Conservation (phyloP, 2,797 vertebrate species). For the Cuculus canorus region DNA sequence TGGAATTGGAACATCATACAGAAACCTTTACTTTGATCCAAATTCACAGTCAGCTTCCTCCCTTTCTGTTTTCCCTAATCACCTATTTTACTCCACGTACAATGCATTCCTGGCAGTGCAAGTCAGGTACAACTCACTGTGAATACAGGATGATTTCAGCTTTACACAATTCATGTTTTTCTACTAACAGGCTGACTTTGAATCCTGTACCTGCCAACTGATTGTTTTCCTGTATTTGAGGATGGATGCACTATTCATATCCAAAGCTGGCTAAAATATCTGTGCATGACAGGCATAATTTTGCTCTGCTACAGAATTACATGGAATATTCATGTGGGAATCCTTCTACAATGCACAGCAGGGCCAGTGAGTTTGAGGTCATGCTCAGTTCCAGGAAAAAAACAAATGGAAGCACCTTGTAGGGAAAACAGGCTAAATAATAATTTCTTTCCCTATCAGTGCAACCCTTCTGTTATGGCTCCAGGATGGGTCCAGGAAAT, state of each 20-base stretch:
- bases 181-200: background rate
- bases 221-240: background rate
- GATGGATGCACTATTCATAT: background rate
- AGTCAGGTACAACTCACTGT: background rate
- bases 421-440: background rate
- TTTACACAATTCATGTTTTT: background rate
- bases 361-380: background rate
- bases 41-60: background rate
- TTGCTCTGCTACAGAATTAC: background rate
- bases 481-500: background rate
- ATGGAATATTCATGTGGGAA: background rate
- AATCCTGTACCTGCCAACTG: background rate
- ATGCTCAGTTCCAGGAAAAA: background rate
- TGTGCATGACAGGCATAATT: background rate
- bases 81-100: background rate
- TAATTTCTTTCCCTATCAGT: background rate
- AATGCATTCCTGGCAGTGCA: background rate
- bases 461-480: background rate
- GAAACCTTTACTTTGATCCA: constrained; percentile 4
- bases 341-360: background rate
- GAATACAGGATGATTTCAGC: constrained; percentile 18
- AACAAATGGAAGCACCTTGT: background rate
- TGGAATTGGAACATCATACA: background rate
- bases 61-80: background rate
- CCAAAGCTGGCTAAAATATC: background rate